phyloP scores from a whole-genome alignment of 2,888 invertebrate species.

The Strigamia maritima region DNA sequence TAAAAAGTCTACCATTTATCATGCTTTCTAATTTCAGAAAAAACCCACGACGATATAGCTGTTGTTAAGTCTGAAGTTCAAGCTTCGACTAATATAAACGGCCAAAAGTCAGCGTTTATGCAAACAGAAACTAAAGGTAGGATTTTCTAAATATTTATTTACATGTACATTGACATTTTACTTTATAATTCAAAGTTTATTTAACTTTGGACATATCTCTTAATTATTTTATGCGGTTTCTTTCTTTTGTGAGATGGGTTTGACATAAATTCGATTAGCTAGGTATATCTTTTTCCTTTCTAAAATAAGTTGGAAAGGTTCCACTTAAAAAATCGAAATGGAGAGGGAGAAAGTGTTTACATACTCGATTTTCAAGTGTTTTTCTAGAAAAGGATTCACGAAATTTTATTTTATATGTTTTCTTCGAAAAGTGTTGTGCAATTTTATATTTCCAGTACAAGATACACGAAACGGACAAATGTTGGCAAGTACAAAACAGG shows the following conservation, averaged over 20 bases:
- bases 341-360: background rate
- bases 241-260: background rate
- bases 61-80: slow-evolving; percentile 35
- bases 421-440: background rate
- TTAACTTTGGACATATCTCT: no score
- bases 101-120: slow-evolving; percentile 34
- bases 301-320: background rate
- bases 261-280: background rate
- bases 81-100: slow-evolving; percentile 36
- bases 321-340: background rate
- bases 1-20: background rate
- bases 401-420: no score
- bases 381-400: no score
- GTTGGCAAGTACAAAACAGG: slow-evolving; percentile 38
- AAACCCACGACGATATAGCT: slow-evolving; percentile 15
- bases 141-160: background rate
- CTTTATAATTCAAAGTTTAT: no score
- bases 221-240: no score
- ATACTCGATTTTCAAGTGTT: no score
- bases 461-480: slow-evolving; percentile 38
- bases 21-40: background rate
- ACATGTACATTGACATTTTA: background rate
- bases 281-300: no score
- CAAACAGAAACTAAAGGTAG: slow-evolving; percentile 35
- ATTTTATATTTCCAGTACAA: slow-evolving; percentile 36